Evolutionary conservation across 2,888 invertebrate genomes (phyloP).

Genomic region (Idaea aversata): DNA sequence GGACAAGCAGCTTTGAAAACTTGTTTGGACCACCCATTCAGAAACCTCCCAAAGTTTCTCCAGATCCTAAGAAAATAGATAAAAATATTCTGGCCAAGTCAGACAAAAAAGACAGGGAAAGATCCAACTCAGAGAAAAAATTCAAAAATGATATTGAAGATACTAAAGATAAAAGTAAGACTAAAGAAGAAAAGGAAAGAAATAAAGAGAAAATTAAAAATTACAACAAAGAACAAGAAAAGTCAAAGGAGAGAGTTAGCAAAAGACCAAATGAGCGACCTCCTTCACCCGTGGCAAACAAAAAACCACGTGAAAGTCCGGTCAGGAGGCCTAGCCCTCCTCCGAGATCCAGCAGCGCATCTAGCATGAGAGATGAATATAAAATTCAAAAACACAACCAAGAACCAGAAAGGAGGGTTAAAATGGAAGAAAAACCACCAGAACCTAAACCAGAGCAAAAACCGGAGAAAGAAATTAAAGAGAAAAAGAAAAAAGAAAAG

Average conservation of each 20-base stretch:
- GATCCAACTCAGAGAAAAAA: slow-evolving; percentile 70
- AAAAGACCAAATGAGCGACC: slow-evolving; percentile 70
- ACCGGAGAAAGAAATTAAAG: slow-evolving; percentile 73
- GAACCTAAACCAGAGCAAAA: slow-evolving; percentile 79
- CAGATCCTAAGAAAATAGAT: slow-evolving; percentile 82
- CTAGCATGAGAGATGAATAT: slow-evolving; percentile 70
- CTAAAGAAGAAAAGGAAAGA: slow-evolving; percentile 73
- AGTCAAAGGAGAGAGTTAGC: slow-evolving; percentile 77
- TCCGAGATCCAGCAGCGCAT: slow-evolving; percentile 64
- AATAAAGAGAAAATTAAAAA: slow-evolving; percentile 72
- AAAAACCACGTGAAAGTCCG: slow-evolving; percentile 65
- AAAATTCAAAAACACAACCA: slow-evolving; percentile 55
- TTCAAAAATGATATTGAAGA: slow-evolving; percentile 75
- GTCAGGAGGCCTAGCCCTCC: slow-evolving; percentile 59
- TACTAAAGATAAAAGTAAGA: slow-evolving; percentile 69
- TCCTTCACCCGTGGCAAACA: slow-evolving; percentile 62
- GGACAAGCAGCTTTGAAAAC: slow-evolving; percentile 85
- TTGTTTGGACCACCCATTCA: slow-evolving; percentile 92
- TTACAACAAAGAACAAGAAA: slow-evolving; percentile 80
- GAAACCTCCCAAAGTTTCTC: slow-evolving; percentile 85
- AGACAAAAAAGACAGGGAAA: slow-evolving; percentile 81
- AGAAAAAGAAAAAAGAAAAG: slow-evolving; percentile 82
- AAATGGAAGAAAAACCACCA: slow-evolving; percentile 72
- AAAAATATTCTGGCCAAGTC: slow-evolving; percentile 54
- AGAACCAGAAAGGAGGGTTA: slow-evolving; percentile 63